These are phyloP conservation scores for Lophotis ruficrista DNA, from an alignment of 2,113 vertebrate species.

Conservation along the genomic window DNA sequence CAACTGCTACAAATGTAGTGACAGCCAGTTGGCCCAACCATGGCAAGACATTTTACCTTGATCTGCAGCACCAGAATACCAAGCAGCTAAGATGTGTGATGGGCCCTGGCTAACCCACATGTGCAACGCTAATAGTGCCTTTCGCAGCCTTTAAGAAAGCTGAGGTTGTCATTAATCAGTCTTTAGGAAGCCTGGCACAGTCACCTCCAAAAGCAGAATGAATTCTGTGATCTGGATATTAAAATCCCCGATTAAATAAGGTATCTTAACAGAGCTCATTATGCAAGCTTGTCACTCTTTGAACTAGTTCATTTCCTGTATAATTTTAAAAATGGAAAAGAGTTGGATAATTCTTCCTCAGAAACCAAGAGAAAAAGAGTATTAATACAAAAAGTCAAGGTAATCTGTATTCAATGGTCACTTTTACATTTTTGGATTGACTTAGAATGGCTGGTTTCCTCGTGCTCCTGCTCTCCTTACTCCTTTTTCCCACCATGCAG, in stretches of 20 bases:
- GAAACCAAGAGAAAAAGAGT: background rate
- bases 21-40: background rate
- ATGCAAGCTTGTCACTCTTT: background rate
- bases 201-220: background rate
- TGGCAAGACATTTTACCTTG: background rate
- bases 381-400: background rate
- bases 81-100: background rate
- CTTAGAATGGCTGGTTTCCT: background rate
- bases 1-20: background rate
- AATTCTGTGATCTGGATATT: background rate
- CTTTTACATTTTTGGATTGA: background rate
- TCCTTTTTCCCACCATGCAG: background rate
- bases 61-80: background rate
- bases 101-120: background rate
- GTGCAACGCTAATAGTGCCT: accelerated
- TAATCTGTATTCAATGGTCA: background rate
- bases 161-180: background rate
- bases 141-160: background rate
- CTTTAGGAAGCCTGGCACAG: background rate
- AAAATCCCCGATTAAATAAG: background rate
- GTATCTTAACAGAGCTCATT: background rate
- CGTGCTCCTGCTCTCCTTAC: background rate
- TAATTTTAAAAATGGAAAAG: background rate
- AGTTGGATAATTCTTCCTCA: background rate
- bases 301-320: background rate